phyloP scores from a whole-genome alignment of 1,140 invertebrate genomes.

The Papilio polytes region DNA sequence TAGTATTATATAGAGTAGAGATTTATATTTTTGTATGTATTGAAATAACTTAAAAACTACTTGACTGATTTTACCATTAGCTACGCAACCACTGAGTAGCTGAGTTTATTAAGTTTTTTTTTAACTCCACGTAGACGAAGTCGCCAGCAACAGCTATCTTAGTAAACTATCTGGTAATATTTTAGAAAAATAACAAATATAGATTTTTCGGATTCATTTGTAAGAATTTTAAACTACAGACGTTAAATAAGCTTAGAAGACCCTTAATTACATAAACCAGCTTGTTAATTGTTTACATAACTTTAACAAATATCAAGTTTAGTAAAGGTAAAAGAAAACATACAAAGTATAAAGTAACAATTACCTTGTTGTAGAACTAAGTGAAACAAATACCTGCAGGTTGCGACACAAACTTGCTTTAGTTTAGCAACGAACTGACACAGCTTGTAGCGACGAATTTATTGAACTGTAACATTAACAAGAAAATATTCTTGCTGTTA shows the following conservation, averaged over 20 bases:
- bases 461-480: slow-evolving; percentile 18
- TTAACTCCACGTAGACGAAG: no score
- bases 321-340: not conserved
- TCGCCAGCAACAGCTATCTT: no score
- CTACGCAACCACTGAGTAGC: no score
- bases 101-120: no score
- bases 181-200: no score
- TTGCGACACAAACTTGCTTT: not conserved
- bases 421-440: not conserved
- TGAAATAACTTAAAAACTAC: no score
- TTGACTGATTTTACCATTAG: no score
- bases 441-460: slow-evolving; percentile 15
- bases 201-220: no score
- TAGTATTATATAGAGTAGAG: no score
- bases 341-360: slow-evolving; percentile 25
- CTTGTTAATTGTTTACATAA: not conserved
- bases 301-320: not conserved
- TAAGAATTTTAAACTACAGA: not conserved
- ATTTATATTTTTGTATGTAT: no score
- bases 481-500: not conserved
- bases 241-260: not conserved
- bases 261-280: not conserved
- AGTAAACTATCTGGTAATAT: no score
- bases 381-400: slow-evolving; percentile 8
- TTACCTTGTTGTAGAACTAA: not conserved